Evolutionary conservation across 92 coral and sea anemone genomes (phyloP), one percentile per base, ranked within the genome.

Genomic region (Epizoanthus ramosus): DNA sequence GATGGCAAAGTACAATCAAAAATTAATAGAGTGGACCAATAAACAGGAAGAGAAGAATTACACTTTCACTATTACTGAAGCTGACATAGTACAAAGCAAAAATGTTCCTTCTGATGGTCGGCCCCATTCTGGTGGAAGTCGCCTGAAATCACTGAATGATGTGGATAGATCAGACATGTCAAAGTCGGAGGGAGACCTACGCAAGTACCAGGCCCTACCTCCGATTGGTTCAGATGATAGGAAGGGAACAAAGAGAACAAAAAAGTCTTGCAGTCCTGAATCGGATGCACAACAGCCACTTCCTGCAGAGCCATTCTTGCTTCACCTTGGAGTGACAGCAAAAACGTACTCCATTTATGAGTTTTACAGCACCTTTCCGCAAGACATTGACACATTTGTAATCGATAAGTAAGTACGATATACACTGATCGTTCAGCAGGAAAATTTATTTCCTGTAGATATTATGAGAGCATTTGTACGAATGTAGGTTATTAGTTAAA

Each of bases 61-160:
- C 68, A 90, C 93, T 45, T 96, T 96, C 73, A 92, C 98, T 57
- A 96, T 96, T 67, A 96, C 98, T 2, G 99, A 96, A 72, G 91
- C 91, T 25, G 96, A 95, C 63, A 43, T 93, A 22, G 71, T 61
- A 19, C 74, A 81, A 19, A 91, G 85, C 17, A 79, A 79, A 61
- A 50, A 71, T 25, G 65, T 58, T 53, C 28, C 68, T 24, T 53
- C 63, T 67, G 61, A 79, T 63, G 73, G 73, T 23, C 64, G 97
- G 63, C 98, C 98, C 2, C 90, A 85, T 25, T 93, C 98, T 4
- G 68, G 82, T 41, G 98, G 95, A 8, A 87, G 81, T 76, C 90
- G 89, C 75, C 83, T 86, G 15, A 81, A 68, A 33, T 91, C 94
- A 19, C 63, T 91, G 54, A 87, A 74, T 57, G 84, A 76, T 10